Evolutionary conservation across 2,113 vertebrate genomes (phyloP), one percentile per base, ranked within the genome.

Genomic region (Pelobates fuscus): DNA sequence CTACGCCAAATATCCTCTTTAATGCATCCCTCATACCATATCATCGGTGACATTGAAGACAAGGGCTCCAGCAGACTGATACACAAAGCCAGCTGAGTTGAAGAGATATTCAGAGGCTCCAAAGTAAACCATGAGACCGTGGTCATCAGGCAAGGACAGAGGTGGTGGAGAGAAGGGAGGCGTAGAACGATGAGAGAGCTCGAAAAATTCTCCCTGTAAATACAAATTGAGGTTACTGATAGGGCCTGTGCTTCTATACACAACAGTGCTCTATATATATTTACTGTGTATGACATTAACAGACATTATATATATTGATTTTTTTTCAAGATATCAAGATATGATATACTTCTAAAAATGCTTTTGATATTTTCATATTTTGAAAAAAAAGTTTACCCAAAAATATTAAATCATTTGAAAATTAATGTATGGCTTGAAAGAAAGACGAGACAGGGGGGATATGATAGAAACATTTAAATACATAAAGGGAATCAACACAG

Each of bases 31-130:
- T 85, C 84, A 86, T 80, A 91, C 92, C 90, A 77, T 65, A 21
- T 77, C 10, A 0, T 88, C 67, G 0, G 67, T 86, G 78, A 93
- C 18, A 5, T 70, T 78, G 0, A 86, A 78, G 32, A 65, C 67
- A 75, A 91, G 0, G 5, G 75, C 2, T 2, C 89, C 88, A 0
- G 87, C 82, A 1, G 46, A 0, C 0, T 88, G 77, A 81, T 89
- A 92, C 32, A 83, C 83, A 0, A 80, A 25, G 11, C 82, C 4
- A 0, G 89, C 91, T 0, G 88, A 87, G 79, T 91, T 92, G 82
- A 93, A 90, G 82, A 92, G 82, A 66, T 88, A 91, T 29, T 85
- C 81, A 11, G 92, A 91, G 58, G 81, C 63, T 8, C 71, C 89
- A 1, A 91, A 84, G 77, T 87, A 89, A 58, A 93, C 60, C 92